Conservation (phyloP, 2,113 vertebrate genomes). For the Argyrosomus japonicus region DNA sequence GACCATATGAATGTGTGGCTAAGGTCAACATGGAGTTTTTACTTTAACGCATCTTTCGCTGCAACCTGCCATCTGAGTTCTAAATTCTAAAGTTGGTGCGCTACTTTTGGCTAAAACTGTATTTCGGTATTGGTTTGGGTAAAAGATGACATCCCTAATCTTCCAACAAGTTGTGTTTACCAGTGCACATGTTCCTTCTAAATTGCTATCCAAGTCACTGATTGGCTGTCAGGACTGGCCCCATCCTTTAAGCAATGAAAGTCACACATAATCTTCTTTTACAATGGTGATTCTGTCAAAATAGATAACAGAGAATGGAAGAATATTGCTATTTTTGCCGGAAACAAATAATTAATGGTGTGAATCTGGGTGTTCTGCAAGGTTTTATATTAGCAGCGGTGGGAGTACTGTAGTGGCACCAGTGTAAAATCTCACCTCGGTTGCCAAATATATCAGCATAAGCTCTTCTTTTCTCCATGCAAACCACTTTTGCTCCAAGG, state of each 20-base stretch:
- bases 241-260: slow-evolving; percentile 17
- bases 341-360: slow-evolving; percentile 36
- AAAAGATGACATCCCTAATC: neutral
- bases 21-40: neutral
- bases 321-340: slow-evolving; percentile 3
- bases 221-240: slow-evolving; percentile 1
- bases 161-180: neutral
- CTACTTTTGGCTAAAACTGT: neutral
- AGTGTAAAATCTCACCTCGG: slow-evolving; percentile 21
- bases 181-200: neutral
- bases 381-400: slow-evolving; percentile 37
- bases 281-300: slow-evolving; percentile 32
- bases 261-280: slow-evolving; percentile 8
- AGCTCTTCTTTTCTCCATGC: neutral
- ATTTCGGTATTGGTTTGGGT: neutral
- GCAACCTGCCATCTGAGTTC: neutral
- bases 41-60: neutral
- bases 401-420: slow-evolving; percentile 36
- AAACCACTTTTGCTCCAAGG: slow-evolving; percentile 18
- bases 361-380: slow-evolving; percentile 28
- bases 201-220: slow-evolving; percentile 15
- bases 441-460: slow-evolving; percentile 35
- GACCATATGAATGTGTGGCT: neutral
- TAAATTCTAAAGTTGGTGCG: neutral
- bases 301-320: slow-evolving; percentile 7